Percentiles rank a stretch among this genome's conserved stretches.
Evolutionary conservation across 2,113 vertebrate genomes (phyloP).

Genomic region (Megaptera novaeangliae): DNA sequence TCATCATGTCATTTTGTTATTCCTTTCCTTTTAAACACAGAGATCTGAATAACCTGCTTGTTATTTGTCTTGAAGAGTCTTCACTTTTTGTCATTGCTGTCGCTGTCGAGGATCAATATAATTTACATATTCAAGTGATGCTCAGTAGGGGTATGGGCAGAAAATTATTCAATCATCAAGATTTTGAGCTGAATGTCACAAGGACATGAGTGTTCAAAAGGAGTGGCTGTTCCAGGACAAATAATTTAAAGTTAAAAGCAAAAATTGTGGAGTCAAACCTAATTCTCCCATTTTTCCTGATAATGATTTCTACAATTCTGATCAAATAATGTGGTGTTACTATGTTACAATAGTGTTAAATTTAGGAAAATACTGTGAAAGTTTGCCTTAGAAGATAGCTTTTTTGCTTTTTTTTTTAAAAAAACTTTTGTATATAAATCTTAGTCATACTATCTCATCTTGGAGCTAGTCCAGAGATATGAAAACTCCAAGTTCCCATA

Average conservation of each 20-base stretch:
- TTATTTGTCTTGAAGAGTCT: neutral
- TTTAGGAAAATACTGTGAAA: neutral
- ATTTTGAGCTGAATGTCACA: neutral
- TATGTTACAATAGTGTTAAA: neutral
- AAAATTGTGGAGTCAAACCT: neutral
- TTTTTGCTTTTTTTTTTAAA: neutral
- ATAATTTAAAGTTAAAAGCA: neutral
- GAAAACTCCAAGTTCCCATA: accelerated
- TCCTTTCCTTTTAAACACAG: neutral
- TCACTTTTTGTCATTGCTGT: neutral
- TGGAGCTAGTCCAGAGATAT: neutral
- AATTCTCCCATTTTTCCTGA: neutral
- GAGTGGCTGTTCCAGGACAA: neutral
- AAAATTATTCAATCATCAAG: neutral
- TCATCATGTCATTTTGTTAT: neutral
- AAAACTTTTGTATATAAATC: neutral
- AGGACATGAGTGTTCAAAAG: neutral
- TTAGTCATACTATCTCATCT: neutral
- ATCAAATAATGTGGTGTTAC: neutral
- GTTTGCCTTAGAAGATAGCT: neutral
- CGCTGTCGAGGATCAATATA: neutral
- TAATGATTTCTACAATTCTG: neutral
- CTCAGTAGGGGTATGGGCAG: accelerated
- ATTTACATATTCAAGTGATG: neutral
- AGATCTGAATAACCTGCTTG: neutral